Evolutionary conservation across 2,888 invertebrate species (phyloP), one percentile per base, ranked within the genome.

Genomic region (Synergus itoensis): DNA sequence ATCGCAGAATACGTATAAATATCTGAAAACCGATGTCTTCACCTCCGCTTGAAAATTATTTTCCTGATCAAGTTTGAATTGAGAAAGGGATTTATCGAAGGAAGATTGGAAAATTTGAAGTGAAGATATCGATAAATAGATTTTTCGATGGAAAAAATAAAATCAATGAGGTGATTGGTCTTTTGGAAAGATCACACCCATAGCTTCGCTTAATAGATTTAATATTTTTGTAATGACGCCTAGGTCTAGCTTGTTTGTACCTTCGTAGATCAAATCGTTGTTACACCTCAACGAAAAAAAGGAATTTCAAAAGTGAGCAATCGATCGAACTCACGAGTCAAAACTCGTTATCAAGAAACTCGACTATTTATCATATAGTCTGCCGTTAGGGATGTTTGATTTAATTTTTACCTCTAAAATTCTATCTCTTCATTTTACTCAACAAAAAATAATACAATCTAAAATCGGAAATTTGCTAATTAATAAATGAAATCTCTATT

Each of bases 151-250:
- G 62, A 43, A 40, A 79, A 80, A 82, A 78, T 75, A 53, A 81
- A 65, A 76, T 43, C n/a, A 76, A 69, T 36, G 16, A 36, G 14
- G 48, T 28, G 48, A 48, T 16, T 73, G 73, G 28, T 57, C 80
- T 84, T 83, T 81, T 80, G 79, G 81, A 82, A 79, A 80, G 79
- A 80, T 85, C 86, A 81, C 81, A 84, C 86, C 87, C 16, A 53
- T 89, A 91, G 90, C 90, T 91, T 90, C 85, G 92, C 91, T 92
- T 92, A 88, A 88, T 92, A 92, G 92, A 91, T 91, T 92, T 91
- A 92, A 92, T 91, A 92, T 92, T 92, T 92, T 92, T 92, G 91
- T 92, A 92, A 92, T 89, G 87, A 90, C 87, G 92, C 91, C 87
- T 90, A 90, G 88, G 83, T 82, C 85, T 89, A 91, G 89, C 82